phyloP scores from a whole-genome alignment of 2,797 vertebrate genomes.

The Darevskia nairensis region DNA sequence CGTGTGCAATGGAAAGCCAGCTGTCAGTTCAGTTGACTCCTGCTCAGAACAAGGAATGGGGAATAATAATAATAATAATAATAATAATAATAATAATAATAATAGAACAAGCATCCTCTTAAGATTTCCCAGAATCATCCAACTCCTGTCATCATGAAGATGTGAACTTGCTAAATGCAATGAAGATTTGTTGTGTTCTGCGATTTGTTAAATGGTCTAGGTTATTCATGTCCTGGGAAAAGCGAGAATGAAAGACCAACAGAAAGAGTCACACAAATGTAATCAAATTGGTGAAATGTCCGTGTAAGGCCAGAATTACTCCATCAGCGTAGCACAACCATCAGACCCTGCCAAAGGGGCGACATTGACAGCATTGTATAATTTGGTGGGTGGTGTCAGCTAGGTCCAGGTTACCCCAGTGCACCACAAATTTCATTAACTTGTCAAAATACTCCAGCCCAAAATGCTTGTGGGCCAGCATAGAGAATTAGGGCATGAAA shows the following conservation, averaged over 20 bases:
- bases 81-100: too few relatives aligned
- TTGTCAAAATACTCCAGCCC: constrained; percentile 49
- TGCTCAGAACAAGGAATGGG: too few relatives aligned
- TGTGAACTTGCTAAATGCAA: constrained; percentile 13
- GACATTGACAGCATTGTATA: constrained; percentile 17
- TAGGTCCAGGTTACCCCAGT: constrained; percentile 50
- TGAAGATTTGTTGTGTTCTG: not conserved
- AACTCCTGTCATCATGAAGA: not conserved
- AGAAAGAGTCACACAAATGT: constrained; percentile 9
- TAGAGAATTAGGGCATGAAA: constrained; percentile 65
- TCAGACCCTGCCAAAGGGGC: constrained; percentile 25
- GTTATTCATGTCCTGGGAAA: not conserved
- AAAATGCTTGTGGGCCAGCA: constrained; percentile 37
- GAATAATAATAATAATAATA: too few relatives aligned
- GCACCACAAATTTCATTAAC: constrained; percentile 46
- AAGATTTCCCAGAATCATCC: constrained; percentile 14
- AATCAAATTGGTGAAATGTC: constrained; percentile 37
- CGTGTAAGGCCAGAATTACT: constrained; percentile 36
- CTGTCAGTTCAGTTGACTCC: too few relatives aligned
- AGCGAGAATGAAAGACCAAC: constrained; percentile 30
- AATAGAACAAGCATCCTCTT: not conserved
- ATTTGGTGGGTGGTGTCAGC: not conserved
- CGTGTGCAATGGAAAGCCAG: too few relatives aligned
- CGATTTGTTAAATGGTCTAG: constrained; percentile 26
- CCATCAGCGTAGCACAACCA: constrained; percentile 14